Evolutionary conservation across 2,888 invertebrate genomes (phyloP).

Genomic region (Epistrophella euchroma): DNA sequence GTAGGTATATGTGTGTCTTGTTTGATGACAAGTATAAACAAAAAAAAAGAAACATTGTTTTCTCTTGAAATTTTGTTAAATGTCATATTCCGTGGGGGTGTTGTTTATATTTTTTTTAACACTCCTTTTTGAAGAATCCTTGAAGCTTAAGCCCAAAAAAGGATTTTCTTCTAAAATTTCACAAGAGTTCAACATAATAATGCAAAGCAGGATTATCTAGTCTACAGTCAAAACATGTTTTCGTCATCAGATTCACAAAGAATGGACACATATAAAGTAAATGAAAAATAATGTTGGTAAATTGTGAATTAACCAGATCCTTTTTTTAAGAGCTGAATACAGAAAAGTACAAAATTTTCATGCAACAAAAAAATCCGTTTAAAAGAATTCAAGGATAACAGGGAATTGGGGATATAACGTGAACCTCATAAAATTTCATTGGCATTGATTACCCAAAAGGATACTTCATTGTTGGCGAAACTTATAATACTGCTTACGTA

Average conservation of each 20-base stretch:
- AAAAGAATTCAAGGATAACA: slow-evolving; percentile 13
- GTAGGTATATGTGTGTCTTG: neutral
- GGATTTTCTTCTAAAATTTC: neutral
- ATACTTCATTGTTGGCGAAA: slow-evolving; percentile 49
- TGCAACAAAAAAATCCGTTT: neutral
- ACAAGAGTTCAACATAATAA: neutral
- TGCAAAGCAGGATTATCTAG: neutral
- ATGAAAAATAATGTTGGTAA: slow-evolving; percentile 2
- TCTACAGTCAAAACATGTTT: neutral
- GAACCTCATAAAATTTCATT: slow-evolving; percentile 70
- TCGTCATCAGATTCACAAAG: neutral
- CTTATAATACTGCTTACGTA: slow-evolving; percentile 42
- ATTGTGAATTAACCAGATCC: neutral
- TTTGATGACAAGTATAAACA: slow-evolving; percentile 44
- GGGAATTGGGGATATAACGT: slow-evolving; percentile 9
- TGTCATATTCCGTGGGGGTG: slow-evolving; percentile 1
- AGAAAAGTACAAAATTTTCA: neutral
- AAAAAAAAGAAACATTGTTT: neutral
- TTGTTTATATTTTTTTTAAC: slow-evolving; percentile 3
- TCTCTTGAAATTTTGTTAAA: neutral
- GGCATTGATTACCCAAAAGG: slow-evolving; percentile 74
- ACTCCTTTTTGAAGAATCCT: slow-evolving; percentile 4
- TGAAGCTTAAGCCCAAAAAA: neutral
- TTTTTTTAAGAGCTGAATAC: neutral
- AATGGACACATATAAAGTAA: neutral